Evolutionary conservation across 1,140 invertebrate species (phyloP), one percentile per base, ranked within the genome.

Genomic region (Penaeus japonicus): DNA sequence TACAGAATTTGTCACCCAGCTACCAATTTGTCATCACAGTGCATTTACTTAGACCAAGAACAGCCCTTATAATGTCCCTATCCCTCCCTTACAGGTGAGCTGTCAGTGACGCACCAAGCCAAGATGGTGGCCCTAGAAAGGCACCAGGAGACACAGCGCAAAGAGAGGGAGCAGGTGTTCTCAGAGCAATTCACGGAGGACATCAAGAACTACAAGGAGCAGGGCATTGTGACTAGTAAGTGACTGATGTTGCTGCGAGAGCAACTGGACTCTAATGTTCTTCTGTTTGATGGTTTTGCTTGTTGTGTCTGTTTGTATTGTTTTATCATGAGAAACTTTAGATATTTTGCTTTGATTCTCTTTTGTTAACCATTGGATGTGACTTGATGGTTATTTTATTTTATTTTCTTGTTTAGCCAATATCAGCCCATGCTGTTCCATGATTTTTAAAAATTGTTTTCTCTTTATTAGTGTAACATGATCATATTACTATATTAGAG

Each of bases 101-200:
- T 89, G n/a, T 62, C 27, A 35, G 82, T 53, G 27, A 54, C 39
- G 27, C 83, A 89, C 32, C 53, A 89, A 30, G 73, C 82, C 65
- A 89, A 89, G 53, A 85, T 89, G 82, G 24, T 84, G 15, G 47
- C 59, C 7, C 54, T 89, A 47, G 87, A 89, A 75, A 47, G 80
- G 35, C 80, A 84, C 27, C 62, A 85, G 53, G 82, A 89, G 39
- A 55, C 39, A 35, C 75, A 84, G 20, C 22, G 83, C 2, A 84
- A 89, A 55, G 87, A 89, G 53, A 85, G 87, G 65, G 82, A 89
- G 32, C 62, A 85, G 59, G 87, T 89, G 4, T 89, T 89, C 59
- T 85, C 82, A 30, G 82, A 89, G 32, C 82, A 89, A 47, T 89
- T 89, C 39, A 78, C 30, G 53, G 82, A 84, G 80, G 87, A 89